Base-by-base conservation (phyloP, 1,140 invertebrate genomes). In the Formica exsecta region DNA sequence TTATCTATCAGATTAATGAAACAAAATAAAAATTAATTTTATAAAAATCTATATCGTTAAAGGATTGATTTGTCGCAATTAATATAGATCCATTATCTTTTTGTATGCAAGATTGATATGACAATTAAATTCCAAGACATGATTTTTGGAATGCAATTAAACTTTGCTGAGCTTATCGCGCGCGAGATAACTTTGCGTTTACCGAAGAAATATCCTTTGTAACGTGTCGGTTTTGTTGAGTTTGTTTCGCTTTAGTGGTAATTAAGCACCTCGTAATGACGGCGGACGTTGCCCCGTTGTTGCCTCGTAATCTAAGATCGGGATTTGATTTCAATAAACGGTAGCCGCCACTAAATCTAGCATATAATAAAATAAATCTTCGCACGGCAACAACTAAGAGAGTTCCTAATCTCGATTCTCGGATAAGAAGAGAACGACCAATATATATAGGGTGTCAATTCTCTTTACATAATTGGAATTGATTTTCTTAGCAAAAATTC, bases 301-400 rank as follows among this genome's bases (percentile, higher is more conserved):
- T 57, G 22, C 36, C 51, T 89, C 25, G 74, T 89, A 85, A 89
- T 65, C 25, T 84, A 29, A 32, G 81, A 87, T 89, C 75, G 13
- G 59, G 16, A 57, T 77, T 51, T 65, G 44, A 88, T 90, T 90
- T 80, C 54, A 80, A 88, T 81, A 90, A 90, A 88, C 88, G 74
- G 83, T 91, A 91, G 88, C 68, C 83, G 38, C 81, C 61, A 90
- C 41, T 92, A 92, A 92, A 92, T 92, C 79, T 77, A 90, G 19
- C 66, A 90, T 85, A 90, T 91, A 90, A 87, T 87, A 81, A 91
- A 91, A 92, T 90, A 92, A 91, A 92, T 92, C 74, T 29, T 91
- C 41, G 32, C 57, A 36, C 51, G 73, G 44, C 54, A 54, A 22
- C 38, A 44, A 19, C 48, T 51, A 19, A 51, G 48, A 51, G 16